Base-by-base conservation (phyloP, 1,140 invertebrate species). In the Psilanteris sp. region DNA sequence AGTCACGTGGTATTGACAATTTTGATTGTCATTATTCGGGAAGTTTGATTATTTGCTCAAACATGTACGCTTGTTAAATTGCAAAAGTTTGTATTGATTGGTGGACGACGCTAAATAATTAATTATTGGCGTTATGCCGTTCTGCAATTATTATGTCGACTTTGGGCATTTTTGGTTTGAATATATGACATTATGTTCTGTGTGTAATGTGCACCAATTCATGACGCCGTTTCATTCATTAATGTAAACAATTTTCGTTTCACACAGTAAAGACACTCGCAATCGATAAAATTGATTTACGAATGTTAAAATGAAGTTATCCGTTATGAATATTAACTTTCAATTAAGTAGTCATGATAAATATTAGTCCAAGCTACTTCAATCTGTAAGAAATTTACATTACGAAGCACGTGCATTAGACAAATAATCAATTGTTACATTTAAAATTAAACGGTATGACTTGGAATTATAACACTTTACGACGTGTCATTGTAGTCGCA, bases 371-470 rank as follows among this genome's bases (percentile, higher is more conserved):
- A 32, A 11, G 29, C 3, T 13, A 32, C 11, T 1, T 3, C 4
- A 32, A 36, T 2, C 14, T 36, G 13, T 36, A 36, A 36, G 7
- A 11, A 31, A 31, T 31, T 10, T 31, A 11, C 13, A 31, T 10
- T 11, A 6, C 13, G 2, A 11, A n/a, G n/a, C 27, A 11, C 27
- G 13, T 31, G 13, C 10, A 11, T 31, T 31, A 31, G 10, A 10
- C 10, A 36, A 16, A 36, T 36, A 36, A 36, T 36, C 32, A 36
- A 36, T 36, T n/a, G n/a, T n/a, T n/a, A n/a, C n/a, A n/a, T n/a
- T n/a, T n/a, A n/a, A n/a, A n/a, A n/a, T n/a, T n/a, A n/a, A n/a
- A n/a, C n/a, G n/a, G n/a, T n/a, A n/a, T n/a, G n/a, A n/a, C n/a
- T n/a, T n/a, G n/a, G n/a, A n/a, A n/a, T n/a, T n/a, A n/a, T n/a